These are phyloP conservation scores for Hipparchia sbordonii DNA, from an alignment of 2,888 invertebrate species.

Conservation along the genomic window DNA sequence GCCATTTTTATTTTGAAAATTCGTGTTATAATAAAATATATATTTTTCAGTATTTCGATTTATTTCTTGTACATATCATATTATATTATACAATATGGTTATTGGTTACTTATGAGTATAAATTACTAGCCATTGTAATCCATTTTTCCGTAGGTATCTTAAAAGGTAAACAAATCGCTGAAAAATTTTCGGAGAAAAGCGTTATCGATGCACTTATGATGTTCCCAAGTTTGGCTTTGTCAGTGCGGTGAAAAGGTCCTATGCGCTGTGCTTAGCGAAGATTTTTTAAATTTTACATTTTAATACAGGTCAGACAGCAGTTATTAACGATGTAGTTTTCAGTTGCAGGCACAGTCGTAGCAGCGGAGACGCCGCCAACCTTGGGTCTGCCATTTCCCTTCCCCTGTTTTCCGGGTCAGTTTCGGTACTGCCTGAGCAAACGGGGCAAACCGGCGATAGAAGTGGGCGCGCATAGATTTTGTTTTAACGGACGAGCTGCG, in stretches of 20 bases:
- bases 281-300: too few species aligned
- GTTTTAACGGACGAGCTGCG: slow-evolving; percentile 77
- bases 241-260: too few species aligned
- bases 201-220: too few species aligned
- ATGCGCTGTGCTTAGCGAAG: too few species aligned
- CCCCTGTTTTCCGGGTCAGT: slow-evolving; percentile 77
- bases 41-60: slow-evolving; percentile 6
- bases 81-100: too few species aligned
- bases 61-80: not conserved
- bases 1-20: slow-evolving; percentile 1
- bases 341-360: slow-evolving; percentile 68
- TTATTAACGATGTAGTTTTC: slow-evolving; percentile 52
- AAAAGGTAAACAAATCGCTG: too few species aligned
- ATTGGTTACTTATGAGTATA: not conserved
- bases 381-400: slow-evolving; percentile 76
- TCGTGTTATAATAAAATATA: slow-evolving; percentile 10
- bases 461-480: slow-evolving; percentile 77
- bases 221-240: too few species aligned
- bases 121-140: not conserved
- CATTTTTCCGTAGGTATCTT: too few species aligned
- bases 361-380: slow-evolving; percentile 64
- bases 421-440: slow-evolving; percentile 77
- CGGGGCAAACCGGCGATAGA: slow-evolving; percentile 78
- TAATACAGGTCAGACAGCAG: slow-evolving; percentile 23
- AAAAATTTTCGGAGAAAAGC: too few species aligned